Evolutionary conservation across 2,113 vertebrate genomes (phyloP), one percentile per base, ranked within the genome.

Genomic region (Pteruthius melanotis): DNA sequence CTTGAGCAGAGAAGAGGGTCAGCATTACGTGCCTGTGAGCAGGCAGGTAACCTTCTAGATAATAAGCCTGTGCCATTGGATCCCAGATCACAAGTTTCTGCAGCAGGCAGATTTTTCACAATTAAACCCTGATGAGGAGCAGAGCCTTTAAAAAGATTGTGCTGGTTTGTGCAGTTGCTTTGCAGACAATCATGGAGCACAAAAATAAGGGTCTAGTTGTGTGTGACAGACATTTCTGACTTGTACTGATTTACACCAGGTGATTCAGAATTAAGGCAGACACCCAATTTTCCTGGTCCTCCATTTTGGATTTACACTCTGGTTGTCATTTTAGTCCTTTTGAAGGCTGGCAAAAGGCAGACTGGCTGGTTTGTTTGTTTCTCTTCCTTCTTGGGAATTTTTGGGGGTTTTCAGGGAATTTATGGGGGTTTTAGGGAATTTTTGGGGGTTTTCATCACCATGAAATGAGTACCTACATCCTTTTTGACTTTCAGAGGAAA

Each of bases 91-190:
- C 66, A 75, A 74, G 24, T 69, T 95, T 95, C 89, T 94, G 65
- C 44, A 80, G 56, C 40, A 81, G 95, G 87, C 44, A 28, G 81
- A 65, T 70, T 86, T 78, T 93, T 79, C 50, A 39, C 94, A 91
- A 96, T 95, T 92, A 94, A 97, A 91, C 87, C 72, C 70, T 69
- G 64, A 64, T 47, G 77, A 93, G 57, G 59, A 94, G 39, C 74
- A 94, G 81, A 90, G 72, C 7, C 47, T 94, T 97, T 93, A 54
- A 66, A 92, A 70, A 64, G 18, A 14, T 52, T 53, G 15, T 65
- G 57, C 71, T 85, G 28, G 33, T 72, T 74, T 78, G 50, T 59
- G 42, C 27, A 50, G 22, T 33, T 17, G 30, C 7, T 85, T 77
- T 94, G 88, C 60, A 84, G 92, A 20, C 35, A 59, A n/a, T 37